Evolutionary conservation across 2,797 vertebrate genomes (phyloP), one percentile per base, ranked within the genome.

Genomic region (Lepilemur ruficaudatus): DNA sequence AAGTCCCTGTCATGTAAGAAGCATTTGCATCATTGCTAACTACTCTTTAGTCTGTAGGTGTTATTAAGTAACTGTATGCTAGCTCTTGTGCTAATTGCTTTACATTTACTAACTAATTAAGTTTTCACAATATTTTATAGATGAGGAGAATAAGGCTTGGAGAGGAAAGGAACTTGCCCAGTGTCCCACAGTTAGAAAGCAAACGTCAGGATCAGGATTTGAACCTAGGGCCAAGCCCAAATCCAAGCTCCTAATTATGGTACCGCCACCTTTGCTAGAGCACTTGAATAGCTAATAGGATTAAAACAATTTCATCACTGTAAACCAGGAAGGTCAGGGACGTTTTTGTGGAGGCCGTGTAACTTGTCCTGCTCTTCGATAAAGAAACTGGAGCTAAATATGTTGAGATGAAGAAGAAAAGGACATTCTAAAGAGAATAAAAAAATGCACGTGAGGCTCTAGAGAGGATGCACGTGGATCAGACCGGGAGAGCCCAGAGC

Each of bases 161-260:
- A 79, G 43, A 95, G 52, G 52, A 83, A 76, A 73, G 30, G 76
- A 57, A 94, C 76, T 84, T 97, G 67, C 80, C 61, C 38, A 30
- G 20, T 76, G 61, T 94, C 57, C 59, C 80, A 79, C 57, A 67
- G 43, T 86, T 92, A 91, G 69, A 48, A 89, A 95, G 59, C 61
- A 63, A 80, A 91, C 82, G 91, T 93, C 75, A 81, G 23, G 65
- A 65, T 93, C 89, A 91, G 55, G 30, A 81, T 72, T 80, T 86
- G 50, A 67, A 84, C 61, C 32, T 7, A 65, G 73, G 41, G 86
- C 25, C 43, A 91, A 65, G 41, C 79, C 69, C 46, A 78, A 86
- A 91, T 73, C 52, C 67, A 52, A 48, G 83, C 46, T 93, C 50
- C 38, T 91, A 63, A 88, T 83, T 79, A 65, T 50, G 69, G 52